phyloP scores from a whole-genome alignment of 2,888 invertebrate species.

The Eupithecia pulchellata region DNA sequence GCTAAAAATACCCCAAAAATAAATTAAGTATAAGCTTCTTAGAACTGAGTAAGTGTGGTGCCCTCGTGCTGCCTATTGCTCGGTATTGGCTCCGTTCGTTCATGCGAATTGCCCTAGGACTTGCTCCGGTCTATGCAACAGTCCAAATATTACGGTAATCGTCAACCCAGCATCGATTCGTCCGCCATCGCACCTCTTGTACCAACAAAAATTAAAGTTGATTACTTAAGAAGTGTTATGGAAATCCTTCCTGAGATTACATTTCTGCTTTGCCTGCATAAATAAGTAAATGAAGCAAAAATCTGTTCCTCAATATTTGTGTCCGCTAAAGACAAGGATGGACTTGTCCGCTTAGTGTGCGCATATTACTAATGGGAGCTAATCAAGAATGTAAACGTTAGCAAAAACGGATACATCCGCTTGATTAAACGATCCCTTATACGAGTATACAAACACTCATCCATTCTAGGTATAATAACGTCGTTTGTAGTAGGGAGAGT shows the following conservation, averaged over 20 bases:
- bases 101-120: too few relatives aligned
- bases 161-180: too few relatives aligned
- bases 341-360: background rate
- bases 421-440: constrained; percentile 2
- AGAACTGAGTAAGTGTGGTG: too few relatives aligned
- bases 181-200: too few relatives aligned
- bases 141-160: too few relatives aligned
- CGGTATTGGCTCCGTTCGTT: too few relatives aligned
- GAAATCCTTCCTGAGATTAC: background rate
- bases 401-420: background rate
- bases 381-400: constrained; percentile 11
- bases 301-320: background rate
- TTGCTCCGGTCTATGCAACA: too few relatives aligned
- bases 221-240: background rate
- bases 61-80: too few relatives aligned
- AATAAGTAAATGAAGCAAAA: background rate
- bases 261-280: background rate
- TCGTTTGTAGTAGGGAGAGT: background rate
- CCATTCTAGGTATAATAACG: background rate
- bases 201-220: background rate
- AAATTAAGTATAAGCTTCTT: too few relatives aligned
- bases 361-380: background rate
- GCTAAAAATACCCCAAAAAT: too few relatives aligned
- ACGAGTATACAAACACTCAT: background rate
- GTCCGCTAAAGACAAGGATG: background rate